Evolutionary conservation across 2,888 invertebrate genomes (phyloP).

Genomic region (Lasioglossum morio): DNA sequence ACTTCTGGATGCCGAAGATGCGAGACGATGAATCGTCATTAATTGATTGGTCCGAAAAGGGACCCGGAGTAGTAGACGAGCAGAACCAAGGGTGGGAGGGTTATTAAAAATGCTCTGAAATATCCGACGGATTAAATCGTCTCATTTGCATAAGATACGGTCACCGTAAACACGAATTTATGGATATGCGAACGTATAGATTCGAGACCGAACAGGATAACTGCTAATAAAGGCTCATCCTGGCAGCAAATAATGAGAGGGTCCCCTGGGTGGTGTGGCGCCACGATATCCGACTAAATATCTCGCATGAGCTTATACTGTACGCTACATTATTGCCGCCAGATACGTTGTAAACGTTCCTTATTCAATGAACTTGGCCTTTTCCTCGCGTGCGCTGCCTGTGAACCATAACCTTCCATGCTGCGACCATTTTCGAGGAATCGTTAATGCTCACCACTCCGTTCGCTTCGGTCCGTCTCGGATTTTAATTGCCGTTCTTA

Average conservation of each 20-base stretch:
- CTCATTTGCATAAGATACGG: conserved; percentile 84
- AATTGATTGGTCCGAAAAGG: conserved; percentile 66
- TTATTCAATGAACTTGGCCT: conserved; percentile 20
- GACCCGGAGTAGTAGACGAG: conserved; percentile 50
- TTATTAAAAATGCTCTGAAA: conserved; percentile 83
- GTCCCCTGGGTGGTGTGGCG: conserved; percentile 83
- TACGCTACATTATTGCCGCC: conserved; percentile 79
- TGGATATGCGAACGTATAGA: conserved; percentile 83
- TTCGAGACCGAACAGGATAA: conserved; percentile 83
- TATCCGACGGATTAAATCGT: conserved; percentile 82
- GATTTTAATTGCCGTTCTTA: not conserved
- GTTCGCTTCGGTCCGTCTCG: not conserved
- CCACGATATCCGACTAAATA: conserved; percentile 80
- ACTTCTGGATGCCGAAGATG: conserved; percentile 37
- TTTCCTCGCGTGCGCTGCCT: not conserved
- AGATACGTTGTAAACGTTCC: conserved; percentile 61
- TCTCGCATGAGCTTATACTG: conserved; percentile 77
- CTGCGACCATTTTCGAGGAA: conserved; percentile 1
- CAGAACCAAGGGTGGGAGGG: conserved; percentile 51
- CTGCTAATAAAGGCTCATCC: conserved; percentile 84
- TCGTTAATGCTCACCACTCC: not conserved
- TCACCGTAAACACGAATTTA: conserved; percentile 83
- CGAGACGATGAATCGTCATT: conserved; percentile 66
- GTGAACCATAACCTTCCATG: not conserved
- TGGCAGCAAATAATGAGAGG: conserved; percentile 82